These are phyloP conservation scores for Aphrophora alni DNA, from an alignment of 2,888 invertebrate species.

Conservation along the genomic window DNA sequence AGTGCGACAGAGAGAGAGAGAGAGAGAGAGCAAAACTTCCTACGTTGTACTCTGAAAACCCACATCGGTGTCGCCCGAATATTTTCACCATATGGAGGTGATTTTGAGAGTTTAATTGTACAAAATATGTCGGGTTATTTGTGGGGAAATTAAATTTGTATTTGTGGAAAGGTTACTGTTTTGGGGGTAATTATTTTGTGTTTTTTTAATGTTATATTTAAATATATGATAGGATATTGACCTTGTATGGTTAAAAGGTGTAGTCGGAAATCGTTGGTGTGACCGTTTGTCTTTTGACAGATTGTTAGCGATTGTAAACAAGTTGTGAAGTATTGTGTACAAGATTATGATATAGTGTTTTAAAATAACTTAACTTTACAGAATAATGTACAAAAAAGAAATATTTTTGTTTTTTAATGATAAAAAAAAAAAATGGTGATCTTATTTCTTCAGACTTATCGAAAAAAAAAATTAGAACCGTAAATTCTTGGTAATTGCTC, in stretches of 20 bases:
- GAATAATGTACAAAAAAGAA: too few species aligned
- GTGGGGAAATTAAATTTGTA: background rate
- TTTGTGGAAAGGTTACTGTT: background rate
- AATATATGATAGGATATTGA: background rate
- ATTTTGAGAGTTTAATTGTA: background rate
- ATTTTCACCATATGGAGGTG: background rate
- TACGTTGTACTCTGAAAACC: background rate
- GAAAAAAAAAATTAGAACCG: too few species aligned
- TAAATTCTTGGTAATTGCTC: too few species aligned
- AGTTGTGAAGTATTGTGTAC: background rate
- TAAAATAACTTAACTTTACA: too few species aligned
- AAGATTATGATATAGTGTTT: too few species aligned
- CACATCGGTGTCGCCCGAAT: background rate
- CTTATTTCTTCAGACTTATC: too few species aligned
- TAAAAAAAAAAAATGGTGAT: too few species aligned
- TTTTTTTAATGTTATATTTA: background rate
- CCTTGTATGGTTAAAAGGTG: background rate
- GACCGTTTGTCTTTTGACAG: too few species aligned
- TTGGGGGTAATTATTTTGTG: background rate
- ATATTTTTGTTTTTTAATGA: too few species aligned
- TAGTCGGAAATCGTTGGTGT: too few species aligned
- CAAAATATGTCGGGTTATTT: background rate
- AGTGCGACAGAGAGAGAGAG: conserved; percentile 3
- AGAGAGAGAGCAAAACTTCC: background rate
- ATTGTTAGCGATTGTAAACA: background rate